These are phyloP conservation scores for Cephalotes varians DNA, from an alignment of 2,888 invertebrate species.

Conservation along the genomic window DNA sequence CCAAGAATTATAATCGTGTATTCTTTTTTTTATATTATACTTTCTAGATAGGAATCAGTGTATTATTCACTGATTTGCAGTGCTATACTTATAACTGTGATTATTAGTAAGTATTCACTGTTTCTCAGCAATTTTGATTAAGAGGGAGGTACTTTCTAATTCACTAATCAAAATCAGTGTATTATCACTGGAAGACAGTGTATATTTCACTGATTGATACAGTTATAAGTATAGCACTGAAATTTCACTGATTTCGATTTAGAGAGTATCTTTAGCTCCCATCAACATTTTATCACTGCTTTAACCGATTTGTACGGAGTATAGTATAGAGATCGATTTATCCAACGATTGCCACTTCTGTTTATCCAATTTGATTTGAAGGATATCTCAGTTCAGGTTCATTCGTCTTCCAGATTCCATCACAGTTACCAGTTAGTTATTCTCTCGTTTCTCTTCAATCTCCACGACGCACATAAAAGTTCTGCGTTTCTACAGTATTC, in stretches of 20 bases:
- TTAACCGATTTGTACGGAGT: background rate
- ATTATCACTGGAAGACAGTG: no score
- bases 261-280: background rate
- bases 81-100: no score
- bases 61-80: no score
- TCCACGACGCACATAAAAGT: slow-evolving; percentile 30
- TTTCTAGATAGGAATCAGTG: no score
- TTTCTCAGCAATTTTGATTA: no score
- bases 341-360: slow-evolving; percentile 23
- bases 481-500: slow-evolving; percentile 20
- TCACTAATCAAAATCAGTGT: no score
- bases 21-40: background rate
- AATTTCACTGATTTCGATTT: no score
- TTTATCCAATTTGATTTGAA: slow-evolving; percentile 46
- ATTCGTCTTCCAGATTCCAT: slow-evolving; percentile 52
- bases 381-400: slow-evolving; percentile 25
- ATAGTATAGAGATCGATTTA: slow-evolving; percentile 23
- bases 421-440: slow-evolving; percentile 45
- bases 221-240: no score
- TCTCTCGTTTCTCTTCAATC: slow-evolving; percentile 49
- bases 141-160: no score
- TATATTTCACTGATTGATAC: no score
- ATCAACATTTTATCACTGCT: background rate
- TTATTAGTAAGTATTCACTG: no score
- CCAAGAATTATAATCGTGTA: background rate